These are phyloP conservation scores for Rhingia campestris DNA, from an alignment of 2,888 invertebrate genomes.

Conservation along the genomic window DNA sequence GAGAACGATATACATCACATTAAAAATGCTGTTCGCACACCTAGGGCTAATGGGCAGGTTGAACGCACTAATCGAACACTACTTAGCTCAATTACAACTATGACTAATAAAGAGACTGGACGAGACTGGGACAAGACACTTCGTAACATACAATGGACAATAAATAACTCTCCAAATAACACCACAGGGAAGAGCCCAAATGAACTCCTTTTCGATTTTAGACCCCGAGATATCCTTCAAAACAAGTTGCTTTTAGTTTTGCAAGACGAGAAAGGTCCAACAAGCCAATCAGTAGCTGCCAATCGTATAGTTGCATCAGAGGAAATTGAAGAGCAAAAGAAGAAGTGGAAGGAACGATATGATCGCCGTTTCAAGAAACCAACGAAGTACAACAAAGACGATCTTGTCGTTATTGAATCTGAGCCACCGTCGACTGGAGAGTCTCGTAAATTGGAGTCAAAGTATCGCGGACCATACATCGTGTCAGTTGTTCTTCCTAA, in stretches of 20 bases:
- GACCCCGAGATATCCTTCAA: conserved; percentile 20
- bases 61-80: conserved; percentile 57
- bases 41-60: conserved; percentile 70
- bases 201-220: conserved; percentile 52
- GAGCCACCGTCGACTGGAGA: conserved; percentile 13
- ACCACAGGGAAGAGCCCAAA: conserved; percentile 45
- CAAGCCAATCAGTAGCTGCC: neutral
- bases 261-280: conserved; percentile 25
- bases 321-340: conserved; percentile 22
- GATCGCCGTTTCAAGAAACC: conserved; percentile 29
- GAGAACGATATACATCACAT: conserved; percentile 74
- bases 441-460: conserved; percentile 24
- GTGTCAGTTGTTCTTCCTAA: conserved; percentile 11
- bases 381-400: conserved; percentile 28
- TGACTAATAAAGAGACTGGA: conserved; percentile 55
- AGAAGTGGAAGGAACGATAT: conserved; percentile 51
- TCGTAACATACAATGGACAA: conserved; percentile 37
- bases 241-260: conserved; percentile 39
- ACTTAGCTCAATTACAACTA: conserved; percentile 14
- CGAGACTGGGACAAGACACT: conserved; percentile 47
- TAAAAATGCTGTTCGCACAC: conserved; percentile 73
- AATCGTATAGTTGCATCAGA: conserved; percentile 12
- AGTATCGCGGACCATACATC: conserved; percentile 24
- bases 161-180: conserved; percentile 31
- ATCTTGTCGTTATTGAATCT: conserved; percentile 25